Base-by-base conservation (phyloP, 2,888 invertebrate species). In the Drosophila borborema region DNA sequence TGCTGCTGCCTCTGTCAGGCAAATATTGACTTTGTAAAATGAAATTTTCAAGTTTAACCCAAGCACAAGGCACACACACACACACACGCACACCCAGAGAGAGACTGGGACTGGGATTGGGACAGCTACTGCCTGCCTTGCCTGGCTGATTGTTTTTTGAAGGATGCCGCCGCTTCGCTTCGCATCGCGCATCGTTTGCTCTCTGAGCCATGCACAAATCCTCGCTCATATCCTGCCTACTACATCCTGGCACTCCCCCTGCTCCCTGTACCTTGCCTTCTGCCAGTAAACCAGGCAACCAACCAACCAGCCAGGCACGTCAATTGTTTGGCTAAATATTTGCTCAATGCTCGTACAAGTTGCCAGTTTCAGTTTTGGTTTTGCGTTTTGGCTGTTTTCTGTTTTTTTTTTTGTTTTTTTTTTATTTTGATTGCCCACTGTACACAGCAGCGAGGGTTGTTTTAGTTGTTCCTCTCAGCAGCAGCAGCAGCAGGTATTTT, bases 21-120 rank as follows among this genome's bases (percentile, higher is more conserved):
- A 90, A 90, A 90, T 90, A 90, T 90, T 90, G 86, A 90, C 90
- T 90, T 87, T 90, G 89, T 86, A 81, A 90, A 90, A 90, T 90
- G 90, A 90, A 90, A 90, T 89, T 90, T 90, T 90, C 87, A 86
- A 86, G 86, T 86, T 89, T 89, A 85, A 86, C 85, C 86, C 88
- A 85, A 85, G 83, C 80, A 83, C 62, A 75, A 79, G 75, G 73
- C 81, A 65, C 55, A 72, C 64, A 55, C 61, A 59, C 70, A 31
- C 45, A 59, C 59, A 46, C 23, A 46, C 23, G 16, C 45, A 55
- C 31, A 64, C 38, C 20, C 20, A 20, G 20, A 20, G 20, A 20
- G 20, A 20, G 20, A 20, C 20, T 20, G 20, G 20, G 28, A 28
- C 28, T 6, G 6, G 6, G 28, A 6, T 6, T 28, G 48, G 49